Base-by-base conservation (phyloP, 2,113 vertebrate genomes). In the Sorex araneus region DNA sequence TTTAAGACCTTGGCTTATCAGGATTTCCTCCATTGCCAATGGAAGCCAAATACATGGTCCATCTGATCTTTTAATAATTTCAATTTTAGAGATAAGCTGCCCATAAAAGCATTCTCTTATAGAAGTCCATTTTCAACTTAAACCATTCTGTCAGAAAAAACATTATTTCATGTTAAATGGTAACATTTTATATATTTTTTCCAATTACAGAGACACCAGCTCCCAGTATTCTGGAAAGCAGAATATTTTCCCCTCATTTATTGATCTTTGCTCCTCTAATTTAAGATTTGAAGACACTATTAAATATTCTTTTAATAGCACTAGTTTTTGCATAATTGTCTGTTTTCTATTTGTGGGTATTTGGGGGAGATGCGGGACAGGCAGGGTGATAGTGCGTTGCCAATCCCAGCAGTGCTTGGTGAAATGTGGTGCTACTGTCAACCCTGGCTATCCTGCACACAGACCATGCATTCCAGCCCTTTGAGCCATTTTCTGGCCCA, bases 61-160 rank as follows among this genome's bases (percentile, higher is more conserved):
- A 90, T 77, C 32, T 81, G 87, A 89, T 70, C 71, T 45, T 45
- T 9, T 54, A 87, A 82, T 83, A 82, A 92, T 90, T 90, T 92
- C 43, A 93, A 23, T 81, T 92, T 95, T 34, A 77, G 71, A 87
- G 87, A 93, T 71, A 89, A 92, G 34, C 47, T 92, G 23, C 1
- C 16, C 78, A 85, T 15, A 71, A 82, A 91, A 84, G 66, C 45
- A 86, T 87, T 84, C 47, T 84, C 81, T 36, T 50, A 8, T 10
- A 87, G 50, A 84, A 76, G 28, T 43, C 8, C 30, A 47, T 64
- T 86, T 93, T 80, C 86, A 86, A 66, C 47, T 27, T 18, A 79
- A 93, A 93, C 6, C 23, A 89, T 13, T 85, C 28, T 3, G 7
- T 66, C 34, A 83, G 64, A 93, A n/a, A 85, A 92, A 95, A 69